phyloP scores from a whole-genome alignment of 2,888 invertebrate species.

The Prosopocoilus inquinatus region DNA sequence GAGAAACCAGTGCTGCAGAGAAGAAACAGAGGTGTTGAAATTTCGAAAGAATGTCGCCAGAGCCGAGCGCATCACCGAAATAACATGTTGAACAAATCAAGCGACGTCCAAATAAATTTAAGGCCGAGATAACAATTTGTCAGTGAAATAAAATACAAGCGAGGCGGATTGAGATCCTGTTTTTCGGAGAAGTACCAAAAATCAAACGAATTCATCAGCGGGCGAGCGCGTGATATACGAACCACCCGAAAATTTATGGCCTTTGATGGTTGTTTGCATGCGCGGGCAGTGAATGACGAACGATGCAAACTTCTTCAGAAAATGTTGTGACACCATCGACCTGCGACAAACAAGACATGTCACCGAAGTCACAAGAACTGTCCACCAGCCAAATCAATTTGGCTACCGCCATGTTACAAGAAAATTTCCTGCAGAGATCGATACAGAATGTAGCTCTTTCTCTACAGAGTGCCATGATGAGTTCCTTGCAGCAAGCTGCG shows the following conservation, averaged over 20 bases:
- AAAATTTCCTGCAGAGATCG: constrained; percentile 59
- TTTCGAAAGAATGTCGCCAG: constrained; percentile 19
- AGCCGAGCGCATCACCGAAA: constrained; percentile 19
- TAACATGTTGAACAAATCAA: constrained; percentile 24
- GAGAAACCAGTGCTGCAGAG: neutral
- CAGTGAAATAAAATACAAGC: constrained; percentile 21
- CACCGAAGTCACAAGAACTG: constrained; percentile 32
- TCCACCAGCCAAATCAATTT: constrained; percentile 48
- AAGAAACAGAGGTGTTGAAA: constrained; percentile 12
- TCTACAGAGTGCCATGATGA: constrained; percentile 81
- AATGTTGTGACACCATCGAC: constrained; percentile 12
- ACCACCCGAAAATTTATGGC: constrained; percentile 7
- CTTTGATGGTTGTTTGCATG: constrained; percentile 24
- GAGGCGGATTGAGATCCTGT: constrained; percentile 7
- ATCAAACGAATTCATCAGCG: constrained; percentile 22
- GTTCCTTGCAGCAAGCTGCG: constrained; percentile 80
- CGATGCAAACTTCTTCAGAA: constrained; percentile 29
- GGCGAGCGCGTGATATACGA: constrained; percentile 1
- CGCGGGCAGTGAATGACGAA: constrained; percentile 16
- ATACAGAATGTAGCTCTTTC: constrained; percentile 76
- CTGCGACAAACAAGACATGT: constrained; percentile 23
- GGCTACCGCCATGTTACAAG: constrained; percentile 61
- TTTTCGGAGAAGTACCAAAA: constrained; percentile 29
- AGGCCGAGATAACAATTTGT: constrained; percentile 26
- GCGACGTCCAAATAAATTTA: constrained; percentile 24